These are phyloP conservation scores for Vanacampus margaritifer DNA, from an alignment of 2,113 vertebrate genomes.

Conservation along the genomic window DNA sequence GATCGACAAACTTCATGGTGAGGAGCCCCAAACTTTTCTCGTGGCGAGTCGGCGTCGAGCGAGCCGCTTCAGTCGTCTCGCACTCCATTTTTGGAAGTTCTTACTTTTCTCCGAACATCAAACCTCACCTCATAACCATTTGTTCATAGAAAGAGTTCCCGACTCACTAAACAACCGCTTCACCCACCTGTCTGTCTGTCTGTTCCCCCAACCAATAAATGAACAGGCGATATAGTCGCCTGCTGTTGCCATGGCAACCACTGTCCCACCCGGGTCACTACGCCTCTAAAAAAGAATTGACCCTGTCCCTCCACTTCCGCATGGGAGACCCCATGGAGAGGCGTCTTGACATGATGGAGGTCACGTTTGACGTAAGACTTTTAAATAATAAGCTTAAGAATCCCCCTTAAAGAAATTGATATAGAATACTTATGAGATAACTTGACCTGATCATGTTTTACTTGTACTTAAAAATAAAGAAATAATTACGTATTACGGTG, in stretches of 20 bases:
- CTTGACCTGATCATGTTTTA: no score
- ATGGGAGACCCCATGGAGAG: background rate
- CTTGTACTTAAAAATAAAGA: no score
- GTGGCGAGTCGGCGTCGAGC: slow-evolving; percentile 70
- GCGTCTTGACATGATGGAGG: no score
- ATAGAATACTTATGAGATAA: no score
- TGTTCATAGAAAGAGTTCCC: slow-evolving; percentile 1
- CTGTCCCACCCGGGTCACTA: slow-evolving; percentile 7
- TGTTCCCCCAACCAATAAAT: slow-evolving; percentile 24
- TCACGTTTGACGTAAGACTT: no score
- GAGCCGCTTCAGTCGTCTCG: slow-evolving; percentile 55
- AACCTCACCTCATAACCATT: background rate
- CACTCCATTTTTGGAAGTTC: slow-evolving; percentile 44
- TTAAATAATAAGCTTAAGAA: no score
- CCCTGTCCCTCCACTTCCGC: slow-evolving; percentile 6
- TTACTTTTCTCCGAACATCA: background rate
- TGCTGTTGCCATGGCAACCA: slow-evolving; percentile 62
- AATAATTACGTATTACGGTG: no score
- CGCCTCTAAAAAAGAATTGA: background rate
- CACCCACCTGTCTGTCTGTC: background rate
- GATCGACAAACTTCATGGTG: slow-evolving; percentile 75
- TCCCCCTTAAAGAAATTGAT: no score
- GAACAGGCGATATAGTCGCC: slow-evolving; percentile 68
- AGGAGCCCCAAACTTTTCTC: slow-evolving; percentile 82
- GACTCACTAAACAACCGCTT: background rate